Base-by-base conservation (phyloP, 2,113 vertebrate species). In the Cinclus cinclus region DNA sequence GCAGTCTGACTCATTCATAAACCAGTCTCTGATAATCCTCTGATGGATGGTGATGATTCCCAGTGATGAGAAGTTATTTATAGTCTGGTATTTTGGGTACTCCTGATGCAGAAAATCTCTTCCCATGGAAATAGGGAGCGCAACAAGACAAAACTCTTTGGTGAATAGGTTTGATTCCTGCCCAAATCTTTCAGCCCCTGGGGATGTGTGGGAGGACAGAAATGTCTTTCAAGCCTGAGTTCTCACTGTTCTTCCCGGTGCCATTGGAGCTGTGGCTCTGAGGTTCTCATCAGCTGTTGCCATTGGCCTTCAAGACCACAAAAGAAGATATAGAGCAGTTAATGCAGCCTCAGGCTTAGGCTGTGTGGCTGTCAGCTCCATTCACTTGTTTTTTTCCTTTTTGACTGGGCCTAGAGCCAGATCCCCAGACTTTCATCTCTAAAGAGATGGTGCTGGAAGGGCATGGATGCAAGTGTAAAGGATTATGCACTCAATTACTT, bases 1-100 rank as follows among this genome's bases (percentile, higher is more conserved):
- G 60, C 14, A 93, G 79, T 30, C 60, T 70, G 79, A 64, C 80
- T 95, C 88, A 78, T 69, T 94, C 85, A 83, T 90, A 89, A 95
- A 78, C 39, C 39, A 78, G 68, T 44, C 76, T 87, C 68, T 83
- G 83, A 63, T 92, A 94, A 95, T 71, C 44, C 64, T 78, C 64
- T 77, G 85, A 94, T 89, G 80, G 83, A 90, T 86, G 80, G 56
- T 80, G n/a, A 30, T 25, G 60, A 67, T 52, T 92, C 79, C 52
- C 33, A 79, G 46, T 92, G 96, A 96, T 73, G 77, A 76, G 62
- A 42, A 73, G 49, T 52, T 52, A 60, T 81, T 82, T 89, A 50
- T 39, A 44, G n/a, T 73, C 60, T 73, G 62, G 44, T 87, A 62
- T 49, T 89, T 85, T 53, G 52, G 49, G 53, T 44, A 21, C 25